Base-by-base conservation (phyloP, 1,140 invertebrate genomes). In the Drosophila oshimai region DNA sequence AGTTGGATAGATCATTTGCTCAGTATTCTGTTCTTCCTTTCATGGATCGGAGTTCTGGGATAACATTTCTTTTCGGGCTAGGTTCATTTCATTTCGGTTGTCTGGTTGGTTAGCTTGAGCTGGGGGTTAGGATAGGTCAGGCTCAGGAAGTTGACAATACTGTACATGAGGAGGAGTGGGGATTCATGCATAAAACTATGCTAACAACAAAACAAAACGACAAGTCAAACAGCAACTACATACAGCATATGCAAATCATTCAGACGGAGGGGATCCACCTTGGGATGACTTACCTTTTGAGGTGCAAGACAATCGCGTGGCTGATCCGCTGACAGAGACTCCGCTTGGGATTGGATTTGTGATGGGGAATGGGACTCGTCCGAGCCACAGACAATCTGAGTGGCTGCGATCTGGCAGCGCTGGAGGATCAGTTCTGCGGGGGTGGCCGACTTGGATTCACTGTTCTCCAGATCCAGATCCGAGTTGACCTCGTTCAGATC, bases 241-340 rank as follows among this genome's bases (percentile, higher is more conserved):
- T 34, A 41, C 34, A 36, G 26, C 57, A 60, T 31, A 69, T 47
- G 42, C 61, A 55, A 73, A 67, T 72, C 60, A 20, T n/a, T 28
- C 9, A 15, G 17, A 22, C 17, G 31, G 22, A 22, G 13, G 13
- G n/a, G 6, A 15, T 47, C 15, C 42, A 20, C 12, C 17, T 33
- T 37, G 13, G 24, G 17, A 22, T 60, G 22, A 22, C 29, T 76
- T 87, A 89, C 87, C 87, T 89, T 89, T 87, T 87, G 80, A 55
- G 80, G 69, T 87, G 83, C 77, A 67, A 89, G 84, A 89, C 87
- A 79, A 79, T 89, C 81, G 77, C 80, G 87, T 53, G 76, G 74
- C 79, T 86, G 79, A 75, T 86, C 81, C 54, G 58, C 36, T 60
- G 69, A 18, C 42, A 29, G 46, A 6, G 46, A 49, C 67, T 72